A percentile compares a stretch with the other conserved stretches of the same genome.
Conservation (phyloP, 2,113 vertebrate species). For the Tor tambroides region DNA sequence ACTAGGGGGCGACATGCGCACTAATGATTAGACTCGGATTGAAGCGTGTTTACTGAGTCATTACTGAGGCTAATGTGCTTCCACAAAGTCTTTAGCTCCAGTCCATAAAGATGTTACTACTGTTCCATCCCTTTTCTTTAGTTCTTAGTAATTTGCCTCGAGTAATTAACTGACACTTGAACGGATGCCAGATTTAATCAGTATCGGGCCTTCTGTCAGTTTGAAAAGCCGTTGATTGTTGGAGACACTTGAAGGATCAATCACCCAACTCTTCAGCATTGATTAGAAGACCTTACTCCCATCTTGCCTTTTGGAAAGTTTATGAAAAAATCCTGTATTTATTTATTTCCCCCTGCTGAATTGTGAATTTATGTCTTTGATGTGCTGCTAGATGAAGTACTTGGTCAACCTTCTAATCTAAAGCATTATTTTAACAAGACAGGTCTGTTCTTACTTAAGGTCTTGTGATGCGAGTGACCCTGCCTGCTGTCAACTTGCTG, state of each 20-base stretch:
- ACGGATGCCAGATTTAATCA: constrained; percentile 7
- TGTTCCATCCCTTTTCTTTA: not conserved
- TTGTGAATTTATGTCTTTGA: not conserved
- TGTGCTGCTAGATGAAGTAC: too few relatives aligned
- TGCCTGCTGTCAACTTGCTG: not conserved
- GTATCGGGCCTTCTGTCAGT: not conserved
- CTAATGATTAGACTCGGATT: not conserved
- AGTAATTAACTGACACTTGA: constrained; percentile 29
- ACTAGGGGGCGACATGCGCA: constrained; percentile 44
- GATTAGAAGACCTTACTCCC: not conserved
- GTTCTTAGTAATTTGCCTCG: not conserved
- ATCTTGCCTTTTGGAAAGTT: not conserved
- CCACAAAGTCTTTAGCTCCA: not conserved
- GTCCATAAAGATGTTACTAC: not conserved
- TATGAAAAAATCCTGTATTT: not conserved
- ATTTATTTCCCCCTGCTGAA: not conserved
- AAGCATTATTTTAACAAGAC: not conserved
- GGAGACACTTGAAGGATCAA: constrained; percentile 10
- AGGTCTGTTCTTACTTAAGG: not conserved
- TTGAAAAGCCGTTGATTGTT: not conserved
- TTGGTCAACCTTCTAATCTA: too few relatives aligned
- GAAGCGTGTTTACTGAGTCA: not conserved
- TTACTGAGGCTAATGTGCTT: constrained; percentile 10
- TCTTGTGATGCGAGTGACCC: not conserved
- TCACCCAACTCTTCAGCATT: not conserved